These are phyloP conservation scores for Drosophila sechellia DNA, from an alignment of 1,140 invertebrate genomes.

Conservation along the genomic window DNA sequence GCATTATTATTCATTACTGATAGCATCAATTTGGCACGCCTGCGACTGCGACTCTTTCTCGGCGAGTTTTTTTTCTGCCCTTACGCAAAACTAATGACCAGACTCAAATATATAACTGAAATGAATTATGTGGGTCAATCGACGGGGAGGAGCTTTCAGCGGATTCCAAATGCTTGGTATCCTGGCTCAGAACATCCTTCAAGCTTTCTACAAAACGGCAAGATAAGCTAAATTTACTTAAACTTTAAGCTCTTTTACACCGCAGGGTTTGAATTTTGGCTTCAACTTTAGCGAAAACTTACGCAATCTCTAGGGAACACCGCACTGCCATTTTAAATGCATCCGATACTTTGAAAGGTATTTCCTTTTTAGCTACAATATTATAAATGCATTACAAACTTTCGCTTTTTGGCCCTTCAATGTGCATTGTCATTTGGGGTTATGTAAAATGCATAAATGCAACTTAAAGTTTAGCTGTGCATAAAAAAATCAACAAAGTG, in stretches of 20 bases:
- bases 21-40: conserved; percentile 64
- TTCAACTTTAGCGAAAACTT: neutral
- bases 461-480: neutral
- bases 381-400: conserved; percentile 6
- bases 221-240: too few relatives aligned
- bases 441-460: conserved; percentile 12
- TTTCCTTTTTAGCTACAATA: neutral
- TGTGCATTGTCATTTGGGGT: conserved; percentile 5
- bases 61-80: neutral
- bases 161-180: neutral
- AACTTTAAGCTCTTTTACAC: neutral
- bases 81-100: conserved; percentile 31
- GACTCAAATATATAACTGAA: neutral
- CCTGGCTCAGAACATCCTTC: neutral
- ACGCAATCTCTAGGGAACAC: neutral
- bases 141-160: neutral
- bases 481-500: conserved; percentile 6
- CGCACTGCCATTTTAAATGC: neutral
- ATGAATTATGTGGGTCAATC: neutral
- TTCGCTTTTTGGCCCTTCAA: conserved; percentile 6
- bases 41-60: conserved; percentile 30
- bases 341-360: neutral
- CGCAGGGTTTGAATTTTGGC: neutral
- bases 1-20: conserved; percentile 77
- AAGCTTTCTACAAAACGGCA: neutral